A percentile compares a stretch with the other conserved stretches of the same genome.
Conservation (phyloP, 2,113 vertebrate genomes). For the Trochalopteron elliotii region DNA sequence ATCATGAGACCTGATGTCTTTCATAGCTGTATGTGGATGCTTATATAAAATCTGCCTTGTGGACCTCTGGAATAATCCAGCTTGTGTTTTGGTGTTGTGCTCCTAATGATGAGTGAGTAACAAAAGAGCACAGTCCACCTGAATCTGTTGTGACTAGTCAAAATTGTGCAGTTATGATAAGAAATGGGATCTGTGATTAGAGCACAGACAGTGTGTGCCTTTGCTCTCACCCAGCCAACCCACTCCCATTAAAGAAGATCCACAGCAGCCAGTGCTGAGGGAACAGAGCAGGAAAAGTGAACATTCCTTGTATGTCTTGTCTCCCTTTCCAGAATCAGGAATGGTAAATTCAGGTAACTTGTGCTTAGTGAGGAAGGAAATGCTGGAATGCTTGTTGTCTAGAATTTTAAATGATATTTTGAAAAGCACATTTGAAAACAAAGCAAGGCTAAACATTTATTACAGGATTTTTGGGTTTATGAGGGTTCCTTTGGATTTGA, state of each 20-base stretch:
- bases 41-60: neutral
- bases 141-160: neutral
- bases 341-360: neutral
- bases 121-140: neutral
- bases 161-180: neutral
- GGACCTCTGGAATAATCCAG: neutral
- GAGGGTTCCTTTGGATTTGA: neutral
- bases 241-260: neutral
- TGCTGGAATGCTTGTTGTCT: neutral
- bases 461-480: neutral
- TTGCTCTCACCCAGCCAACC: neutral
- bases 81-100: neutral
- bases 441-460: neutral
- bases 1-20: neutral
- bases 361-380: neutral
- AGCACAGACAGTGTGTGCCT: neutral
- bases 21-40: fast-evolving
- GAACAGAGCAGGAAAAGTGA: neutral
- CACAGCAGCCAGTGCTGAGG: neutral
- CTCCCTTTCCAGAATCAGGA: neutral
- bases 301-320: neutral
- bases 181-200: neutral
- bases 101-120: neutral
- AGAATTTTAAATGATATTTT: neutral
- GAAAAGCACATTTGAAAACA: neutral